These are phyloP conservation scores for Microcebus tavaratra DNA, from an alignment of 2,113 vertebrate species.

Conservation along the genomic window DNA sequence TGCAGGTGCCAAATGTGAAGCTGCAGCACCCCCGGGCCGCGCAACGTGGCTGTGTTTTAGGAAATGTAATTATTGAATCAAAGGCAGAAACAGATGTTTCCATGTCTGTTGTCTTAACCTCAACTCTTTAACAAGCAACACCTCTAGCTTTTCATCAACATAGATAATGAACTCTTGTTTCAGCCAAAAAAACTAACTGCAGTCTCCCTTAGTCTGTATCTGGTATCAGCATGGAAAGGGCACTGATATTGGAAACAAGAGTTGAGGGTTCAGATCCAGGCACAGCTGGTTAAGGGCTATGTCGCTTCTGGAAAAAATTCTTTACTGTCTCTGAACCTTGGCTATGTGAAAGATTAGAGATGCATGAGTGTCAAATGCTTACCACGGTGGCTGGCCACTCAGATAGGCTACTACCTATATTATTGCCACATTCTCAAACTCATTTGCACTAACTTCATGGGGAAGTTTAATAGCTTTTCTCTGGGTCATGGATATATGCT, in stretches of 20 bases:
- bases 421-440: background rate
- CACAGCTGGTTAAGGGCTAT: background rate
- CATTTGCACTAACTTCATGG: background rate
- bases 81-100: slow-evolving; percentile 18
- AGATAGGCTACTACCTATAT: background rate
- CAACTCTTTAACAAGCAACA: slow-evolving; percentile 2
- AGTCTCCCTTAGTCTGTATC: background rate
- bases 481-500: background rate
- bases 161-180: background rate
- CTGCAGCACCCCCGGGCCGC: background rate
- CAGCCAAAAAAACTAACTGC: background rate
- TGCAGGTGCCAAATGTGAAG: background rate
- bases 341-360: background rate
- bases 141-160: background rate
- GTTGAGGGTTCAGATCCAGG: background rate
- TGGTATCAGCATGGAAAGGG: background rate
- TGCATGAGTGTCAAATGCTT: background rate
- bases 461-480: background rate
- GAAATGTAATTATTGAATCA: slow-evolving; percentile 4
- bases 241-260: background rate
- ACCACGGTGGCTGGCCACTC: background rate
- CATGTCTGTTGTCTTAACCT: background rate
- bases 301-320: background rate
- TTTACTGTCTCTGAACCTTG: background rate
- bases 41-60: background rate